Evolutionary conservation across 2,888 invertebrate species (phyloP), one percentile per base, ranked within the genome.

Genomic region (Drosophila ezoana): DNA sequence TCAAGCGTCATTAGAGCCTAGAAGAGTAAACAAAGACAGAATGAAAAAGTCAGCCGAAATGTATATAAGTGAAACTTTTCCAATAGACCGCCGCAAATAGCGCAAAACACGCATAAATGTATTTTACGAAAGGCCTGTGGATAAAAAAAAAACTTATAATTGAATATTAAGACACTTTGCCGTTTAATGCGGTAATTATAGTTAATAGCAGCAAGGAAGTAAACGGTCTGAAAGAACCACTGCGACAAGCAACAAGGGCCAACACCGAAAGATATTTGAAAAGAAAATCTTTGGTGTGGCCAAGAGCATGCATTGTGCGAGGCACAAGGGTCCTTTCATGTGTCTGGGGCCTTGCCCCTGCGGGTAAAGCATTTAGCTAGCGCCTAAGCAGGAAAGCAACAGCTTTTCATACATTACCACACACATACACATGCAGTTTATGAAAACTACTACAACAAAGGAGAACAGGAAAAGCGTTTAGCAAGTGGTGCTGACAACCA

Each of bases 131-230:
- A 14, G 48, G 37, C 43, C 59, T 57, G 53, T 40, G 67, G 64
- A 32, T 18, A 20, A 45, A 49, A 33, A 33, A 68, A 41, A 18
- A 87, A 87, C 83, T 89, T 89, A 73, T 87, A 87, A 87, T 87
- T 87, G 89, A 89, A 87, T 87, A 89, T 89, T 89, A 89, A 89
- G 87, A 83, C 87, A 88, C 83, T 89, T 87, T 87, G 79, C 54
- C 89, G 77, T 87, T 86, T 89, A 87, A 89, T 86, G 89, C 73
- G 89, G 87, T 89, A 89, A 86, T 86, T 86, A 85, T 81, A 75
- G 89, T 86, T 89, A 86, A 86, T 86, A 89, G 89, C 87, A 70
- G 52, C 79, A 68, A 78, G 75, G 60, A 78, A 79, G 68, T 69
- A 81, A 89, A 83, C 77, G 74, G 69, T 68, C 77, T 79, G 69